A percentile compares a stretch with the other conserved stretches of the same genome.
Evolutionary conservation across 2,888 invertebrate species (phyloP).

Genomic region (Dicyrtomina minuta): DNA sequence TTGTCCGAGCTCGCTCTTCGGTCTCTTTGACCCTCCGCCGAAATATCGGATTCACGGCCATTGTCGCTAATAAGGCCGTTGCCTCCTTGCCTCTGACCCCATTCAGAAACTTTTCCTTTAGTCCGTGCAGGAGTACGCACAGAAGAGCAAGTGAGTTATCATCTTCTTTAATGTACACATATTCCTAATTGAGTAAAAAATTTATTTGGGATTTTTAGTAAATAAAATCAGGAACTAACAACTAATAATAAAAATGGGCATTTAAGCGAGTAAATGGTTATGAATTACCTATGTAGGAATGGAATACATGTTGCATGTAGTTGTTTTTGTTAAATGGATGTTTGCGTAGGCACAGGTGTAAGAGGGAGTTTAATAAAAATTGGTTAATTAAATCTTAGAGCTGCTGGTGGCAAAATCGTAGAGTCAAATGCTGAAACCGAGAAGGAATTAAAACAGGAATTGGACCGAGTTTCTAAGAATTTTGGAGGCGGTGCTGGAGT

Average conservation of each 20-base stretch:
- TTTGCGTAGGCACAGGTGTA: no score
- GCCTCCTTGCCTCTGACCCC: conserved; percentile 82
- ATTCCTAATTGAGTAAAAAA: no score
- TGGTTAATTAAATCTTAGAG: conserved; percentile 60
- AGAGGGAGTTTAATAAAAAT: no score
- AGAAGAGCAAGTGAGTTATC: conserved; percentile 75
- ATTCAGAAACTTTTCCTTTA: conserved; percentile 91
- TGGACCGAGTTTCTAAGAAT: conserved; percentile 76
- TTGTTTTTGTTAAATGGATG: no score
- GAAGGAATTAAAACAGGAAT: conserved; percentile 72
- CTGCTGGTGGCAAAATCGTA: conserved; percentile 73
- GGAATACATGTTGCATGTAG: no score
- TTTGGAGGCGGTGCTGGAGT: conserved; percentile 73
- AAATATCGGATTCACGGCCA: conserved; percentile 72
- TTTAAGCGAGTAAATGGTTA: no score
- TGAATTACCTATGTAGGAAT: no score
- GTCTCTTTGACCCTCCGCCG: conserved; percentile 56
- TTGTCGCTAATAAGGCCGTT: conserved; percentile 62
- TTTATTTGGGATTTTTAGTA: no score
- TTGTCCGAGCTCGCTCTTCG: conserved; percentile 42
- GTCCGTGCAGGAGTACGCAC: conserved; percentile 85
- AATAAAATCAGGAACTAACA: background rate
- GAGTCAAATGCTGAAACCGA: conserved; percentile 76
- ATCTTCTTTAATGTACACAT: no score
- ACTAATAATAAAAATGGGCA: conserved; percentile 1